Evolutionary conservation across 2,797 vertebrate species (phyloP).

Genomic region (Crenichthys baileyi): DNA sequence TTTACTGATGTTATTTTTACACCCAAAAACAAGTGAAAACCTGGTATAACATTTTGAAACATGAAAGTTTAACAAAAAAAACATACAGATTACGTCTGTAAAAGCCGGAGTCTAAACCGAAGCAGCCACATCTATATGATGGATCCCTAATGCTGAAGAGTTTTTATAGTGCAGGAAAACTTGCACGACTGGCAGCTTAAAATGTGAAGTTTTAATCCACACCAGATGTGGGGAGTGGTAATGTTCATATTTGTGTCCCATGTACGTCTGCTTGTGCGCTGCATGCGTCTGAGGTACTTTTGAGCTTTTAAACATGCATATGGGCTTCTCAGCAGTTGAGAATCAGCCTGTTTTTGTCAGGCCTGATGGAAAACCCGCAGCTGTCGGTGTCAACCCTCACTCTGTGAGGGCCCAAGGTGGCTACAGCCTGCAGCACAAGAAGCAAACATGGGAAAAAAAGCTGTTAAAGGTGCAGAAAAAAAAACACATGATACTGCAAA

Average conservation of each 20-base stretch:
- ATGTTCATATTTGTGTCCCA: conserved; percentile 9
- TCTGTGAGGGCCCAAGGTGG: conserved; percentile 91
- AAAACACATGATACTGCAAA: neutral
- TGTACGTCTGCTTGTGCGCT: neutral
- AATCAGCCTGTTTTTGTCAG: conserved; percentile 71
- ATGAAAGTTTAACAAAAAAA: neutral
- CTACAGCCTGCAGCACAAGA: conserved; percentile 87
- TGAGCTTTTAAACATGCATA: conserved; percentile 3
- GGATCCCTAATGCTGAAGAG: neutral
- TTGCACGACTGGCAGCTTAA: conserved; percentile 34
- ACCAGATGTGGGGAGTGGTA: conserved; percentile 17
- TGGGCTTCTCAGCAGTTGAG: conserved; percentile 71
- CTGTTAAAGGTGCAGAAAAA: conserved; percentile 18
- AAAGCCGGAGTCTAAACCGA: conserved; percentile 23
- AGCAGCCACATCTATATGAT: conserved; percentile 4
- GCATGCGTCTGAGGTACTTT: conserved; percentile 9
- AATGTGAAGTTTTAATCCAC: neutral
- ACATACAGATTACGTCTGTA: neutral
- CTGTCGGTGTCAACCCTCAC: conserved; percentile 79
- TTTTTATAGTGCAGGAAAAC: conserved; percentile 18
- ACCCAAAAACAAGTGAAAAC: neutral
- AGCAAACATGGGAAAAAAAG: conserved; percentile 7
- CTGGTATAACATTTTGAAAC: neutral
- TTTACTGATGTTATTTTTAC: neutral
- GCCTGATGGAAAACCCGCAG: conserved; percentile 67